Conservation (phyloP, 1,140 invertebrate species). For the Theocolax elegans region DNA sequence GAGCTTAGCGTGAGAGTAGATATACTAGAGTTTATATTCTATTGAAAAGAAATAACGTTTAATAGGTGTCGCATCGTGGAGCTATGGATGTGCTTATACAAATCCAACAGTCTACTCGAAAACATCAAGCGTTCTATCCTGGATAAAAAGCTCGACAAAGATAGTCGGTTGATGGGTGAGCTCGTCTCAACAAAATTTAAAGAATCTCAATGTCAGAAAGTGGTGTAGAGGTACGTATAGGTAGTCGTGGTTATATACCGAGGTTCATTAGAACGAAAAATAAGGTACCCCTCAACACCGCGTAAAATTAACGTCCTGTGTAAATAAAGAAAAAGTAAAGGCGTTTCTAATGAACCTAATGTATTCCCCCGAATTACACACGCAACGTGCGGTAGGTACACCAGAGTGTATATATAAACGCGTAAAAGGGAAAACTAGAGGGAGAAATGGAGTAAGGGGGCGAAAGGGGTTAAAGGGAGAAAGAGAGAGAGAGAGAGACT, state of each 20-base stretch:
- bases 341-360: conserved; percentile 10
- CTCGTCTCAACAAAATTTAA: not conserved
- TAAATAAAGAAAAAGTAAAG: not conserved
- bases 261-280: too few species aligned
- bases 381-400: too few species aligned
- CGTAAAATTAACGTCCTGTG: not conserved
- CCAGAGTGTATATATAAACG: too few species aligned
- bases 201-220: not conserved
- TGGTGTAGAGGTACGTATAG: too few species aligned
- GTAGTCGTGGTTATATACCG: too few species aligned
- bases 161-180: not conserved
- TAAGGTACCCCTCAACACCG: not conserved
- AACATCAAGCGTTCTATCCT: conserved; percentile 62
- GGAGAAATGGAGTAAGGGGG: not conserved
- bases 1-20: too few species aligned
- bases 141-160: conserved; percentile 47
- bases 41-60: too few species aligned
- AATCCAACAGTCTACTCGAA: conserved; percentile 70
- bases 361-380: not conserved
- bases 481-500: not conserved
- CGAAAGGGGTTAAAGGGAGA: too few species aligned
- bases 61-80: conserved; percentile 72
- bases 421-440: not conserved
- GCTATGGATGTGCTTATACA: conserved; percentile 70
- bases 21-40: too few species aligned